These are phyloP conservation scores for Centroberyx gerrardi DNA, from an alignment of 2,797 vertebrate species.

Conservation along the genomic window DNA sequence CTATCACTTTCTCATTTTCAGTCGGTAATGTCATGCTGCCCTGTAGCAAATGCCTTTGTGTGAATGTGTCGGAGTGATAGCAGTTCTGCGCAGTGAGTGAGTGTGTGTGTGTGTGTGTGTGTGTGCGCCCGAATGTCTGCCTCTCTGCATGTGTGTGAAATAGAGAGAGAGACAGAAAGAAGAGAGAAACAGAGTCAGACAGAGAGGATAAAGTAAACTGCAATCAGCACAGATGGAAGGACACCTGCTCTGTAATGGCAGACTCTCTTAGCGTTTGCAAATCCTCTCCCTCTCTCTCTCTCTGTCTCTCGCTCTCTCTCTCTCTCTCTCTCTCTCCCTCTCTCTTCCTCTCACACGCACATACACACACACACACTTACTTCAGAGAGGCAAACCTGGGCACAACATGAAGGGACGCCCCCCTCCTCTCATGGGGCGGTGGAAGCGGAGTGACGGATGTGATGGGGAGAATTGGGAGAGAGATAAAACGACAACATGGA, in stretches of 20 bases:
- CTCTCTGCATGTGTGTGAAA: constrained; percentile 29
- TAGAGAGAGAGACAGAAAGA: background rate
- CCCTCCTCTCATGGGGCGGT: constrained; percentile 66
- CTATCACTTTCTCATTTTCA: constrained; percentile 48
- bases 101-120: constrained; percentile 1
- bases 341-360: constrained; percentile 42
- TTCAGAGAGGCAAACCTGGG: constrained; percentile 79
- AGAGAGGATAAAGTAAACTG: constrained; percentile 57
- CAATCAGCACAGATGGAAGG: constrained; percentile 82
- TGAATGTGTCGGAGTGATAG: constrained; percentile 24
- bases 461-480: constrained; percentile 64
- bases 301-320: constrained; percentile 4
- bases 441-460: constrained; percentile 68
- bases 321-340: constrained; percentile 1
- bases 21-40: constrained; percentile 32
- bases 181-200: constrained; percentile 12
- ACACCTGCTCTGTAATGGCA: constrained; percentile 78
- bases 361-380: constrained; percentile 50
- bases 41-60: constrained; percentile 39
- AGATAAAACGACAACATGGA: constrained; percentile 74
- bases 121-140: background rate
- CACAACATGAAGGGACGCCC: constrained; percentile 74
- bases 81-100: constrained; percentile 18
- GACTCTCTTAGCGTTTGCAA: constrained; percentile 47
- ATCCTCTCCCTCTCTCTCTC: constrained; percentile 30